Evolutionary conservation across 2,797 vertebrate species (phyloP).

Genomic region (Pitangus sulphuratus): DNA sequence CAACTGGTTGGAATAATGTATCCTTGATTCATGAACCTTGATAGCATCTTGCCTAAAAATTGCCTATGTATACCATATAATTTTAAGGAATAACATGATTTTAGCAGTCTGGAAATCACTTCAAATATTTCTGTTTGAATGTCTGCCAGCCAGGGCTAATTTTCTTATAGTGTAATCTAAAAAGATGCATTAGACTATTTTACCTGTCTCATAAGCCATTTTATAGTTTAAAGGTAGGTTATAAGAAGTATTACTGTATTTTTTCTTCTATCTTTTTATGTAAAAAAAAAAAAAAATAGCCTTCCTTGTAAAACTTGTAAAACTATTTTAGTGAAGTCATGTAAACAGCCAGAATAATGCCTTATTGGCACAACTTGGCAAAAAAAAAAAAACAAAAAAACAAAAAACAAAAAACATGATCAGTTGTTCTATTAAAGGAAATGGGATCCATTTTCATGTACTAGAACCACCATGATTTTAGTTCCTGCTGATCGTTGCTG

Average conservation of each 20-base stretch:
- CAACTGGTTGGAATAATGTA: not conserved
- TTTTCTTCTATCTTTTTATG: not conserved
- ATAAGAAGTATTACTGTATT: not conserved
- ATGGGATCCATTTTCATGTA: not conserved
- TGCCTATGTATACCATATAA: not conserved
- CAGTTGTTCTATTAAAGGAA: not conserved
- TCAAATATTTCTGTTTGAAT: not conserved
- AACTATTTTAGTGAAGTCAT: not conserved
- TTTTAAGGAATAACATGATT: not conserved
- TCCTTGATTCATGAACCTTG: not conserved
- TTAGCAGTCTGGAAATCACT: not conserved
- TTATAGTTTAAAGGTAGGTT: not conserved
- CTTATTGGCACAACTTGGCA: not conserved
- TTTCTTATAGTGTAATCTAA: not conserved
- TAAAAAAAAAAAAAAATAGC: not conserved
- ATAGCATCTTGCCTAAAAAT: not conserved
- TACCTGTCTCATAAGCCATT: not conserved
- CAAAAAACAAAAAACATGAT: not conserved
- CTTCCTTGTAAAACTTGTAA: not conserved
- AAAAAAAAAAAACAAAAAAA: not conserved
- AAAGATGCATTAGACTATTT: slow-evolving; percentile 15
- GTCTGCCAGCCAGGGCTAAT: not conserved
- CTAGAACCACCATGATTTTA: not conserved
- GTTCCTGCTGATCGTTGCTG: not conserved
- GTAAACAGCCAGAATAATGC: not conserved